Percentiles rank a stretch among this genome's conserved stretches.
These are phyloP conservation scores for Pterocles burchelli DNA, from an alignment of 2,113 vertebrate genomes.

Conservation along the genomic window DNA sequence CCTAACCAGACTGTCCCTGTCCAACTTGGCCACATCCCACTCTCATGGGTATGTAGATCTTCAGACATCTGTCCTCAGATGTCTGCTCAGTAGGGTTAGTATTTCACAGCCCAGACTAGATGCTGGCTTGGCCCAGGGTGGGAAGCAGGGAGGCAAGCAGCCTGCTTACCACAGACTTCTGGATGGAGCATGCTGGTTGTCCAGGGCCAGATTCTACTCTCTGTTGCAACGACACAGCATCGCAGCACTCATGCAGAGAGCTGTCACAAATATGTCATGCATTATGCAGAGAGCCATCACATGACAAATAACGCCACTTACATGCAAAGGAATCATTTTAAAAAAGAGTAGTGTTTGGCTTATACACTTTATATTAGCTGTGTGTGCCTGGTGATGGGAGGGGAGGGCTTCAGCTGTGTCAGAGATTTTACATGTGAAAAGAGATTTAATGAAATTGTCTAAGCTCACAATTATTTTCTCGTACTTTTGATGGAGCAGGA, in stretches of 20 bases:
- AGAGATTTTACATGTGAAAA: constrained; percentile 5
- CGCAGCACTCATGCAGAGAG: background rate
- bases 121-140: background rate
- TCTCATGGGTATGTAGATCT: background rate
- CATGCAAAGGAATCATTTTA: background rate
- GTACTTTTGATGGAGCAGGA: background rate
- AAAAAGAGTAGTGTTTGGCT: background rate
- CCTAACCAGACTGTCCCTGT: background rate
- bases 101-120: background rate
- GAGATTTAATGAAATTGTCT: background rate
- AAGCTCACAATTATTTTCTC: background rate
- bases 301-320: background rate
- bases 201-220: background rate
- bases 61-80: background rate
- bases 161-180: background rate
- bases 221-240: background rate
- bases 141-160: background rate
- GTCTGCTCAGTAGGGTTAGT: background rate
- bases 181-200: background rate
- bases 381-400: background rate
- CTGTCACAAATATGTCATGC: fast-evolving
- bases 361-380: background rate
- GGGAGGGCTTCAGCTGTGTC: background rate
- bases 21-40: background rate
- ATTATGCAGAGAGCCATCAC: background rate